Conservation (phyloP, 2,113 vertebrate genomes). For the Pterocles burchelli region DNA sequence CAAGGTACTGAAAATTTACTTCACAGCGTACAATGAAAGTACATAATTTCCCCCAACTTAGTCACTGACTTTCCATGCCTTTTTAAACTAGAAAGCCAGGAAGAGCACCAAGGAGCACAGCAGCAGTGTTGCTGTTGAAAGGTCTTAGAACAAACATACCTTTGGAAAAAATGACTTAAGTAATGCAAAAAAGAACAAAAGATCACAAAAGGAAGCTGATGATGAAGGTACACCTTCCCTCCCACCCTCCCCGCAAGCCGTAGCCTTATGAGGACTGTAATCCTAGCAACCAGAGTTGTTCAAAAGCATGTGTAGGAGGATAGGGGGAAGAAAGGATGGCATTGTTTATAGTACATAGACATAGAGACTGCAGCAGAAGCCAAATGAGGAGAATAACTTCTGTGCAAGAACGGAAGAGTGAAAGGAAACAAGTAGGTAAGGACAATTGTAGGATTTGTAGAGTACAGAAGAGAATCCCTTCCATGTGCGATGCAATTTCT, state of each 20-base stretch:
- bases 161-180: neutral
- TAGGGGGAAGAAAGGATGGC: neutral
- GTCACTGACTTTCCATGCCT: neutral
- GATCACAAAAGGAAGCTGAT: neutral
- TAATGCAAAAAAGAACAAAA: neutral
- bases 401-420: neutral
- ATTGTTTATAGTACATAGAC: neutral
- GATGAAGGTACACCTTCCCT: neutral
- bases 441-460: constrained; percentile 28
- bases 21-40: neutral
- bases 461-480: neutral
- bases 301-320: neutral
- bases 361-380: neutral
- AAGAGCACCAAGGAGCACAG: neutral
- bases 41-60: neutral
- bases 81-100: neutral
- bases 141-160: neutral
- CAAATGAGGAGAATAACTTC: constrained; percentile 26
- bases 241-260: too few relatives aligned
- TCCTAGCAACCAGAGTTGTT: neutral
- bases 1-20: neutral
- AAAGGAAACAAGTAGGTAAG: constrained; percentile 41
- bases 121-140: neutral
- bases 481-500: neutral
- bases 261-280: neutral